These are phyloP conservation scores for Microtus pennsylvanicus DNA, from an alignment of 2,113 vertebrate species.

Conservation along the genomic window DNA sequence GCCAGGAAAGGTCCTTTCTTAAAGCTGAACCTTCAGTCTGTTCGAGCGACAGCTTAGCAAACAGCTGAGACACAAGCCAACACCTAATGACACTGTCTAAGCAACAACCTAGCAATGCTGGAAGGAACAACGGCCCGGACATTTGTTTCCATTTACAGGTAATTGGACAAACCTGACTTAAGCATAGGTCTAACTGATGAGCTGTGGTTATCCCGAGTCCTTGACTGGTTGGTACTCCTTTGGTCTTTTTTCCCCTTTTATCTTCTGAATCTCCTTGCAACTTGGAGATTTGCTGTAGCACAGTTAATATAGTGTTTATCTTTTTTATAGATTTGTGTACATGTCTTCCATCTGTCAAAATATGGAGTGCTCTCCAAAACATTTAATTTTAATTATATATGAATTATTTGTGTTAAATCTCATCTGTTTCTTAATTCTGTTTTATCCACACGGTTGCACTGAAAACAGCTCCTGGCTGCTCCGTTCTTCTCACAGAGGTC, in stretches of 20 bases:
- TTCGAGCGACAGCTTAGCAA: not conserved
- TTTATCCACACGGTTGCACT: not conserved
- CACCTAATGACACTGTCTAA: not conserved
- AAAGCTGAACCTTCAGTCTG: not conserved
- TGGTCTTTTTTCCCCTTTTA: not conserved
- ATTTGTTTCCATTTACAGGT: not conserved
- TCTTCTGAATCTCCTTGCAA: not conserved
- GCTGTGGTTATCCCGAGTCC: not conserved
- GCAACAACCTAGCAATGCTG: not conserved
- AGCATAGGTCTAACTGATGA: not conserved
- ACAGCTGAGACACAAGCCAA: not conserved
- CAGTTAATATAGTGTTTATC: not conserved
- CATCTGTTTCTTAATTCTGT: not conserved
- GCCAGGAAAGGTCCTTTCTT: not conserved
- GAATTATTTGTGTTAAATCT: not conserved
- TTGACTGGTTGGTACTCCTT: not conserved
- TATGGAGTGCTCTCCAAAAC: not conserved
- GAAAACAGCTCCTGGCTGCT: not conserved
- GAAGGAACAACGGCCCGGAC: not conserved
- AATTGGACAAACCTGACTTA: not conserved
- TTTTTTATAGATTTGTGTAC: not conserved
- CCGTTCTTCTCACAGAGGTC: not conserved
- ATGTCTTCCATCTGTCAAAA: not conserved
- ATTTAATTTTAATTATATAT: not conserved
- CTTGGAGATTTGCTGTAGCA: not conserved